Base-by-base conservation (phyloP, 1,140 invertebrate genomes). In the Himalopsyche phryganea region DNA sequence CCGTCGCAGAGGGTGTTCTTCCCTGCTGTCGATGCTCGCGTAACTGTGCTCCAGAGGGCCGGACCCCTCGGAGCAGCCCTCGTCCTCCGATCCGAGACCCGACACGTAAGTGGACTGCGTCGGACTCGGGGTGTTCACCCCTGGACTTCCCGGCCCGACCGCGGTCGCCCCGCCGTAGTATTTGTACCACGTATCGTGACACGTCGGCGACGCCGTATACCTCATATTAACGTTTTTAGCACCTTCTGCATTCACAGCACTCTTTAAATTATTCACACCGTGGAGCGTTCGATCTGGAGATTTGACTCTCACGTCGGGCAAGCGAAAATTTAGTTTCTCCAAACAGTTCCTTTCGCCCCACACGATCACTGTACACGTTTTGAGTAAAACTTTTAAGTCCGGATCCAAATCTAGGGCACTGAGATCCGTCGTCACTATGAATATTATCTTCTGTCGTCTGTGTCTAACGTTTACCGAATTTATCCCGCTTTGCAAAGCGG, bases 331-430 rank as follows among this genome's bases (percentile, higher is more conserved):
- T 63, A 95, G 79, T 74, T 94, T 94, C 67, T 92, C 89, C 91
- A 90, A 92, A 79, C 94, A 94, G 66, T 88, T 82, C 65, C 85
- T 88, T 66, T 92, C 90, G 49, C 89, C 88, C 89, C 89, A 92
- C 67, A 87, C 81, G 19, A 94, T 87, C 59, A 90, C 88, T 35
- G 89, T 89, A 78, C 88, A 91, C 54, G 88, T 90, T 68, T 91
- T 88, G 10, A 94, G 79, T 50, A 92, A 83, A 36, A 90, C 80
- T 68, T 90, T 85, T 36, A 94, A 74, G 67, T 94, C 90, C 10
- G 89, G 85, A 69, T 94, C 91, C 41, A 90, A 78, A 50, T 84
- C 81, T 38, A 89, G 82, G 57, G 86, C 86, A 69, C 80, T 82
- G 50, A 79, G 69, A 67, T 79, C 76, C 18, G 75, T 79, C 61